These are phyloP conservation scores for Muscicapa comitata DNA, from an alignment of 2,797 vertebrate genomes.

Conservation along the genomic window DNA sequence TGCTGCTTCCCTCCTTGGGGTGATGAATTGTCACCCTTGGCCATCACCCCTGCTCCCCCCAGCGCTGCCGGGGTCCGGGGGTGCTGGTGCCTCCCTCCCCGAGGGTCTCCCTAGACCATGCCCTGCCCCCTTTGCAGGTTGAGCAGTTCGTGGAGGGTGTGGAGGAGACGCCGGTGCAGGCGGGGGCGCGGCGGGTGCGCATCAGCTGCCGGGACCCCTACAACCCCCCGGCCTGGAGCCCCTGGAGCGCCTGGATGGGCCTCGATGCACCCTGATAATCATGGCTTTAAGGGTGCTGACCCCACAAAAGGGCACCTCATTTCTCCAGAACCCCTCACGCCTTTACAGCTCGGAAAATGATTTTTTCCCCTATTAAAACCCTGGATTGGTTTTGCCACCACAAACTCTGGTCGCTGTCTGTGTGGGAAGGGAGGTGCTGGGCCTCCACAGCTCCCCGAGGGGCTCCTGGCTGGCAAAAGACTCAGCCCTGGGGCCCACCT, in stretches of 20 bases:
- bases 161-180: background rate
- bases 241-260: background rate
- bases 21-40: background rate
- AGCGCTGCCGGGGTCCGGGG: accelerated
- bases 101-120: too few relatives aligned
- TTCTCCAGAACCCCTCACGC: background rate
- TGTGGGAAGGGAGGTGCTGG: background rate
- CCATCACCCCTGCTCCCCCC: background rate
- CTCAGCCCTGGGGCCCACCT: accelerated
- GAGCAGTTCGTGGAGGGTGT: background rate
- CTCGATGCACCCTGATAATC: accelerated
- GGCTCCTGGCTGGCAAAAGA: accelerated
- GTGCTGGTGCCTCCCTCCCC: background rate
- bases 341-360: background rate
- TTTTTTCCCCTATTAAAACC: background rate
- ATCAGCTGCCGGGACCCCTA: conserved; percentile 45
- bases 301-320: accelerated
- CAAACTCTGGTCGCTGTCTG: accelerated
- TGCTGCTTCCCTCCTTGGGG: background rate
- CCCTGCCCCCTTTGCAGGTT: background rate
- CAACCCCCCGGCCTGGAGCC: background rate
- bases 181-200: accelerated
- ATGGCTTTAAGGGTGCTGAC: accelerated
- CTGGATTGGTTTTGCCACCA: background rate
- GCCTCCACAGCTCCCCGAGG: background rate